phyloP scores from a whole-genome alignment of 2,888 invertebrate species.

The Sericinus montela region DNA sequence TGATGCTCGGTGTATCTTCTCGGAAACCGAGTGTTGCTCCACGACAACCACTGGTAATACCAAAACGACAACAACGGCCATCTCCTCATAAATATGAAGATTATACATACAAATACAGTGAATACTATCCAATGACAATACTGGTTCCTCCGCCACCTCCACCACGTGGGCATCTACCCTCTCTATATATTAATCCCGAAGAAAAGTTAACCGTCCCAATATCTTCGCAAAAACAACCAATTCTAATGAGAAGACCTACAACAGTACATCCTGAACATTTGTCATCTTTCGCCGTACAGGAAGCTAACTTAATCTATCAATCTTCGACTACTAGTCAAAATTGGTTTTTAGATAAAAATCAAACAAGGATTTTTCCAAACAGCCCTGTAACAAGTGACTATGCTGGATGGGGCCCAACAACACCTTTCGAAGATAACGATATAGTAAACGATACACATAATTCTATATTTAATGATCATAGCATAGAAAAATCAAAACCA shows the following conservation, averaged over 20 bases:
- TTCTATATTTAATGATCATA: constrained; percentile 52
- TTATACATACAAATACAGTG: constrained; percentile 69
- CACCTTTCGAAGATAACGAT: constrained; percentile 51
- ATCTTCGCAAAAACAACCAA: constrained; percentile 34
- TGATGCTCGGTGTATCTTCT: constrained; percentile 84
- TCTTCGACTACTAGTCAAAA: constrained; percentile 77
- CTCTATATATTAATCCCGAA: constrained; percentile 49
- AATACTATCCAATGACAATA: constrained; percentile 82
- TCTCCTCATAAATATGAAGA: constrained; percentile 68
- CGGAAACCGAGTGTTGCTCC: constrained; percentile 81
- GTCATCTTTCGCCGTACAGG: constrained; percentile 78
- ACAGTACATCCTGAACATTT: constrained; percentile 36
- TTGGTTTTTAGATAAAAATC: constrained; percentile 55
- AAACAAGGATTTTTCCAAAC: constrained; percentile 43
- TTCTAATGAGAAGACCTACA: constrained; percentile 32
- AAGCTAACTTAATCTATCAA: constrained; percentile 82
- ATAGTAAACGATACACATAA: constrained; percentile 59
- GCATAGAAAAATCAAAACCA: constrained; percentile 41
- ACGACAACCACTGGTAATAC: constrained; percentile 58
- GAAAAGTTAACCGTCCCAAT: constrained; percentile 38
- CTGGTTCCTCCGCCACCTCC: constrained; percentile 84
- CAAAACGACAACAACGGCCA: constrained; percentile 40
- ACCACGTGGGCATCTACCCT: constrained; percentile 58
- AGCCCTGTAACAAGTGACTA: constrained; percentile 65
- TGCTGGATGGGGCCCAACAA: constrained; percentile 73